Evolutionary conservation across 2,888 invertebrate genomes (phyloP).

Genomic region (Gymnocheta viridis): DNA sequence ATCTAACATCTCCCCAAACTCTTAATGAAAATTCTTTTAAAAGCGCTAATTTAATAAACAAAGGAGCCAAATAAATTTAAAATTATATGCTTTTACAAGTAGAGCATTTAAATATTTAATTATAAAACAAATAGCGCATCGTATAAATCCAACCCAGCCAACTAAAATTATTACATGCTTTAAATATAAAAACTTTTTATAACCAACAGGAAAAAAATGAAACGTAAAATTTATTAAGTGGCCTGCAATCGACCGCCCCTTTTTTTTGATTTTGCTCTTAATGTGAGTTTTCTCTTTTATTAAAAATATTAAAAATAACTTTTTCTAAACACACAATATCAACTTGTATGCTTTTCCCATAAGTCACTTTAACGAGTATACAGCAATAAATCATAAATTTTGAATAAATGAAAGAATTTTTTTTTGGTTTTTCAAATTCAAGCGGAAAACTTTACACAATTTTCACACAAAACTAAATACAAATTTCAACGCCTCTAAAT

Average conservation of each 20-base stretch:
- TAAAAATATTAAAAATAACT: slow-evolving; percentile 29
- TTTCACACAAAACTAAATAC: not conserved
- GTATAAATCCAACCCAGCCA: slow-evolving; percentile 16
- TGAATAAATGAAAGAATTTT: slow-evolving; percentile 30
- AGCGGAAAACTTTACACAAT: slow-evolving; percentile 8
- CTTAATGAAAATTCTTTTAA: not conserved
- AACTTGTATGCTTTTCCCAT: slow-evolving; percentile 27
- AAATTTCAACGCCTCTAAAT: slow-evolving; percentile 28
- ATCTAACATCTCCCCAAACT: not conserved
- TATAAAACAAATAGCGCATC: slow-evolving; percentile 47
- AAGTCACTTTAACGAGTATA: slow-evolving; percentile 46
- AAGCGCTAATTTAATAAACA: not conserved
- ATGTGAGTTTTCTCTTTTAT: slow-evolving; percentile 18
- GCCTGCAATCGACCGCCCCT: slow-evolving; percentile 27
- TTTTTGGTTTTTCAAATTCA: slow-evolving; percentile 10
- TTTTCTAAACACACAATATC: slow-evolving; percentile 16
- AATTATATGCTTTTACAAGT: slow-evolving; percentile 19
- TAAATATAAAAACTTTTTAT: slow-evolving; percentile 1
- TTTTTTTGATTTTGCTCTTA: slow-evolving; percentile 26
- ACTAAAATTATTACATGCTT: slow-evolving; percentile 38
- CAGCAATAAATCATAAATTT: slow-evolving; percentile 64
- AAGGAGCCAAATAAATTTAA: slow-evolving; percentile 13
- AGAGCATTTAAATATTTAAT: slow-evolving; percentile 40
- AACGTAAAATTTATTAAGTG: slow-evolving; percentile 36
- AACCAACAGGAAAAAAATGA: not conserved